These are phyloP conservation scores for Leistus spinibarbis DNA, from an alignment of 2,888 invertebrate genomes.

Conservation along the genomic window DNA sequence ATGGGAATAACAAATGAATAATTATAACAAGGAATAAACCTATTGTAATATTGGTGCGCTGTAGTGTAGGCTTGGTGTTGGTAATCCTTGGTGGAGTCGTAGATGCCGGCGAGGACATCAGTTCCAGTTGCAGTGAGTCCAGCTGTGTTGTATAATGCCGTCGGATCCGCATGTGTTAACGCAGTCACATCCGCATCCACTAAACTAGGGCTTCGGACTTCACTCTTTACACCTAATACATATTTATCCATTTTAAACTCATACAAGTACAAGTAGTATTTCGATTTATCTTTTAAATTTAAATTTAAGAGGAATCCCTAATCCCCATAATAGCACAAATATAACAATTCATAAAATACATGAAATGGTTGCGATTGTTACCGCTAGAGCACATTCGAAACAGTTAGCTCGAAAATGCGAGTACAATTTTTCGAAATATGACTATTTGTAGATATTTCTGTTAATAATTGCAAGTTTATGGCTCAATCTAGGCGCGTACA, in stretches of 20 bases:
- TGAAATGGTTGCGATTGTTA: background rate
- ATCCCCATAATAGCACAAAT: too few relatives aligned
- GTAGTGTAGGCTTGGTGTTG: slow-evolving; percentile 63
- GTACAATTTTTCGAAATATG: too few relatives aligned
- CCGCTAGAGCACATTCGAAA: too few relatives aligned
- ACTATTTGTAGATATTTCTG: too few relatives aligned
- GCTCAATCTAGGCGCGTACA: too few relatives aligned
- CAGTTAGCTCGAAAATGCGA: too few relatives aligned
- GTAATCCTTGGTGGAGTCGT: slow-evolving; percentile 57
- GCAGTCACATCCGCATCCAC: slow-evolving; percentile 60
- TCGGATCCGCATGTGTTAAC: slow-evolving; percentile 51
- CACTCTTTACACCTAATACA: slow-evolving; percentile 73
- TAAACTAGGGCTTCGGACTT: slow-evolving; percentile 73
- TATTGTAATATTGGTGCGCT: slow-evolving; percentile 77
- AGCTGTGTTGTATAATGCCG: slow-evolving; percentile 54
- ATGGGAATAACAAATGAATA: too few relatives aligned
- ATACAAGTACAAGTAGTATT: background rate
- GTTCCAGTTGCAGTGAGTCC: slow-evolving; percentile 50
- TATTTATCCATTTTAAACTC: too few relatives aligned
- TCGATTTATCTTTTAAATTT: background rate
- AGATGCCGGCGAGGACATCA: slow-evolving; percentile 51
- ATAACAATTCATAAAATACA: too few relatives aligned
- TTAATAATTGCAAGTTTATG: too few relatives aligned
- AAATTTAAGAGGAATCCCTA: background rate
- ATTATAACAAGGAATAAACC: slow-evolving; percentile 54